These are phyloP conservation scores for Tillus elongatus DNA, from an alignment of 2,888 invertebrate genomes.

Conservation along the genomic window DNA sequence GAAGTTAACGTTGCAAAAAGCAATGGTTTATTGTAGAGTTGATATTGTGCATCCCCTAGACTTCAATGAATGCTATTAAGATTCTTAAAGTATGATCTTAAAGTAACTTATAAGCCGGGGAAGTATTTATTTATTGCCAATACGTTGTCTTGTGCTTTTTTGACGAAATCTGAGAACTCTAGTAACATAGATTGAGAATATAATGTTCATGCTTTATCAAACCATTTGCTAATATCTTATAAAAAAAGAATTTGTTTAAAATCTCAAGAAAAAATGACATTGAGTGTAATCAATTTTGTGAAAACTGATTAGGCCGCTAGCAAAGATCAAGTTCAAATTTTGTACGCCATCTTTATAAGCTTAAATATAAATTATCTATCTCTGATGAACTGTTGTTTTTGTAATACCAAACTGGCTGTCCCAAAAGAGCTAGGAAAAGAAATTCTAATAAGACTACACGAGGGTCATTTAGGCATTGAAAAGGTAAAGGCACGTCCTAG, in stretches of 20 bases:
- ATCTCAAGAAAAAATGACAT: constrained; percentile 2
- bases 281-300: too few species aligned
- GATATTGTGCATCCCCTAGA: too few species aligned
- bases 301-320: too few species aligned
- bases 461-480: constrained; percentile 22
- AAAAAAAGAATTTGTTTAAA: not conserved
- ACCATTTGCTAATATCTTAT: constrained; percentile 7
- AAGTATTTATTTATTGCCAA: constrained; percentile 6
- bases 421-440: constrained; percentile 12
- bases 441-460: constrained; percentile 20
- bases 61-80: constrained; percentile 4
- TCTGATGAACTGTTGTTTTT: constrained; percentile 10
- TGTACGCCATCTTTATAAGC: constrained; percentile 15
- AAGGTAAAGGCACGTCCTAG: constrained; percentile 21
- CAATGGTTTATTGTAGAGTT: too few species aligned
- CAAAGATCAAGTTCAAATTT: constrained; percentile 14
- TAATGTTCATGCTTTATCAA: constrained; percentile 5
- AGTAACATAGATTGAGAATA: constrained; percentile 3
- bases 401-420: constrained; percentile 16
- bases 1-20: too few species aligned
- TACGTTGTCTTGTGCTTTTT: constrained; percentile 7
- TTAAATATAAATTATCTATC: constrained; percentile 16
- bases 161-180: not conserved
- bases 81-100: constrained; percentile 3
- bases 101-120: constrained; percentile 7